A percentile compares a stretch with the other conserved stretches of the same genome.
Conservation (phyloP, 2,888 invertebrate species). For the Dendrolimus pini region DNA sequence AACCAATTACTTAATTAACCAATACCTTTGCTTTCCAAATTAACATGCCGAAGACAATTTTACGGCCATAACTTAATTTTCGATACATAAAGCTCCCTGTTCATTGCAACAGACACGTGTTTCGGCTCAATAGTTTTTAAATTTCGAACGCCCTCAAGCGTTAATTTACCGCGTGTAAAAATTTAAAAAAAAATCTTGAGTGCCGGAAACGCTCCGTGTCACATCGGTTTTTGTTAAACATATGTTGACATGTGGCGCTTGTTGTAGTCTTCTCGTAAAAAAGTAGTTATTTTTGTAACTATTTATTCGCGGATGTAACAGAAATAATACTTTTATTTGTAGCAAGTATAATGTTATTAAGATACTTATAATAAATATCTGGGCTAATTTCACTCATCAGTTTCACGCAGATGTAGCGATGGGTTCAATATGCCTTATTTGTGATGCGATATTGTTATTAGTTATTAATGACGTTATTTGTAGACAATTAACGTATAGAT, state of each 20-base stretch:
- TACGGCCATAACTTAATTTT: neutral
- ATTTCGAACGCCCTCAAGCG: constrained; percentile 35
- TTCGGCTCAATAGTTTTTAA: constrained; percentile 31
- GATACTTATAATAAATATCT: too few relatives aligned
- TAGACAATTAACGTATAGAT: too few relatives aligned
- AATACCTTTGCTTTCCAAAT: neutral
- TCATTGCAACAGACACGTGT: constrained; percentile 34
- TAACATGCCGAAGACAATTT: constrained; percentile 1
- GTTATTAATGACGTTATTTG: too few relatives aligned
- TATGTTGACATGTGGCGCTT: constrained; percentile 68
- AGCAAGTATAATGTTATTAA: too few relatives aligned
- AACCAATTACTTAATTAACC: neutral
- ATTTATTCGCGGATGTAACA: too few relatives aligned
- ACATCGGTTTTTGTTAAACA: constrained; percentile 63
- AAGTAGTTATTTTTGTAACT: too few relatives aligned
- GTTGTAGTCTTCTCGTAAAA: too few relatives aligned
- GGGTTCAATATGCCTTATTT: too few relatives aligned
- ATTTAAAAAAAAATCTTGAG: constrained; percentile 52
- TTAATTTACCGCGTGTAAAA: constrained; percentile 61
- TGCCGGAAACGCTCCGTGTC: constrained; percentile 59
- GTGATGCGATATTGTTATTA: too few relatives aligned
- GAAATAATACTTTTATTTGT: too few relatives aligned
- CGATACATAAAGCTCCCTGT: constrained; percentile 12
- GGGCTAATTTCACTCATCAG: too few relatives aligned
- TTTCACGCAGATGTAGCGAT: too few relatives aligned